These are phyloP conservation scores for Antennarius striatus DNA, from an alignment of 2,113 vertebrate species.

Conservation along the genomic window DNA sequence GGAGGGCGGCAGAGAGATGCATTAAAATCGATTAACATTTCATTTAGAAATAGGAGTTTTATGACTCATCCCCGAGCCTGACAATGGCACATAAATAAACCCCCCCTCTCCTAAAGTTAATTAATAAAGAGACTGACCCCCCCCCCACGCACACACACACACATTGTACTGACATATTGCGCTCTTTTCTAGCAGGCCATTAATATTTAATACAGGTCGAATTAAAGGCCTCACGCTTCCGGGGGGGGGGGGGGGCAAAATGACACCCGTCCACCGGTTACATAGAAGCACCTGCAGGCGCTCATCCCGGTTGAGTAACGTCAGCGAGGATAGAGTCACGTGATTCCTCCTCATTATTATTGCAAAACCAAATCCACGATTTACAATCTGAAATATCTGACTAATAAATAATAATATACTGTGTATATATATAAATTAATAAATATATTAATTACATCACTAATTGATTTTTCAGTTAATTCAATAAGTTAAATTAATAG, in stretches of 20 bases:
- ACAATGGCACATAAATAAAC: slow-evolving; percentile 21
- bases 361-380: too few species aligned
- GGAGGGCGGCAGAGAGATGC: not conserved
- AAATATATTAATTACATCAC: too few species aligned
- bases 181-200: slow-evolving; percentile 40
- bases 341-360: too few species aligned
- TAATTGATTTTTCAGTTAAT: too few species aligned
- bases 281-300: not conserved
- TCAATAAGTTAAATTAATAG: too few species aligned
- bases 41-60: slow-evolving; percentile 15
- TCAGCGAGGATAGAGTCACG: too few species aligned
- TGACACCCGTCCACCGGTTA: slow-evolving; percentile 8
- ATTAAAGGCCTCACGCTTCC: slow-evolving; percentile 34
- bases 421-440: too few species aligned
- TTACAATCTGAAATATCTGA: too few species aligned
- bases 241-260: not conserved
- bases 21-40: slow-evolving; percentile 7
- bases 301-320: slow-evolving; percentile 7
- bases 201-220: slow-evolving; percentile 61
- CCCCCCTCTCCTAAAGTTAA: slow-evolving; percentile 6
- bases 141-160: not conserved
- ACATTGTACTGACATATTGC: slow-evolving; percentile 4
- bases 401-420: too few species aligned
- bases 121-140: slow-evolving; percentile 26
- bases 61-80: not conserved